phyloP scores from a whole-genome alignment of 2,888 invertebrate genomes.

The Glomeris marginata region DNA sequence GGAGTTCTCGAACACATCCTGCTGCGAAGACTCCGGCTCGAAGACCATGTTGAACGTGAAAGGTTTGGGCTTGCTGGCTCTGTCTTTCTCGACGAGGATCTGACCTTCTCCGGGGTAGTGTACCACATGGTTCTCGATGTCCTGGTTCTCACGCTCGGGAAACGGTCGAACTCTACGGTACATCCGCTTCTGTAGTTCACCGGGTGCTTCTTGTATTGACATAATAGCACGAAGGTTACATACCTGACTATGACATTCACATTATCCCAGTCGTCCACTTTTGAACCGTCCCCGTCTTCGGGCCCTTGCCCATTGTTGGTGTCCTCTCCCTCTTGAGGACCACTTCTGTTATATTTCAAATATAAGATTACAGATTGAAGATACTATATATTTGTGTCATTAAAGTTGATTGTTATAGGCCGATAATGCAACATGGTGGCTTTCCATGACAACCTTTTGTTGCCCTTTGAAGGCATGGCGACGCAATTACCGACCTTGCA shows the following conservation, averaged over 20 bases:
- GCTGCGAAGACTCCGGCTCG: slow-evolving; percentile 71
- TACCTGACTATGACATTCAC: slow-evolving; percentile 79
- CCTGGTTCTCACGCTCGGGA: slow-evolving; percentile 53
- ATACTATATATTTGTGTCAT: no score
- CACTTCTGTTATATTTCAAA: no score
- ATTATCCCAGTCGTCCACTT: slow-evolving; percentile 48
- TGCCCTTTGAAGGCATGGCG: no score
- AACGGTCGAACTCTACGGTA: slow-evolving; percentile 60
- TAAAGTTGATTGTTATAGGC: no score
- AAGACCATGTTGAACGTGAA: slow-evolving; percentile 92
- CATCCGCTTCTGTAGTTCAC: not conserved
- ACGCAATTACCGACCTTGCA: no score
- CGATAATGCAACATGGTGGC: no score
- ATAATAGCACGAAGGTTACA: slow-evolving; percentile 17
- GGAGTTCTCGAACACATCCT: slow-evolving; percentile 75
- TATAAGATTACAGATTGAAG: no score
- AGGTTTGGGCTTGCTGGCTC: slow-evolving; percentile 54
- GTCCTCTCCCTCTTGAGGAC: no score
- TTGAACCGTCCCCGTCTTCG: slow-evolving; percentile 11
- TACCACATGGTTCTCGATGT: slow-evolving; percentile 50
- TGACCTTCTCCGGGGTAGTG: slow-evolving; percentile 84
- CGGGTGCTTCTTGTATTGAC: not conserved
- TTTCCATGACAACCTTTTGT: no score
- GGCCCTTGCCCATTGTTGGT: not conserved
- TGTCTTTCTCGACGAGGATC: slow-evolving; percentile 43